Percentiles rank a stretch among this genome's conserved stretches.
Evolutionary conservation across 2,113 vertebrate genomes (phyloP).

Genomic region (Ardeotis arabs): DNA sequence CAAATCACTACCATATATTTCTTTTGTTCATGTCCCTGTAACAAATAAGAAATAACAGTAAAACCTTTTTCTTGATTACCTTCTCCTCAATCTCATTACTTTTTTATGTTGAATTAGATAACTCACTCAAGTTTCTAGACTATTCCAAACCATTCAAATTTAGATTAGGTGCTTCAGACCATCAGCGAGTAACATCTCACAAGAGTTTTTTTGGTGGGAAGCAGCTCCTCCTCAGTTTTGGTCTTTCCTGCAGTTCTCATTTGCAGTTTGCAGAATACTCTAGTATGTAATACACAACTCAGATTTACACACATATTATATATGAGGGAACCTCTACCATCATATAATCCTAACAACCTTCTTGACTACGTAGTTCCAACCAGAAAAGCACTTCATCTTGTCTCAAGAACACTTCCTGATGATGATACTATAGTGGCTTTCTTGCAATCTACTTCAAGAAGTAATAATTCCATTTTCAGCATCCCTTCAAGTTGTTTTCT

Average conservation of each 20-base stretch:
- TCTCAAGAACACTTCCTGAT: neutral
- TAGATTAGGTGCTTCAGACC: neutral
- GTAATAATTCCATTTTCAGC: neutral
- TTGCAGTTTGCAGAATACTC: neutral
- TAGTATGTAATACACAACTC: neutral
- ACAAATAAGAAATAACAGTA: neutral
- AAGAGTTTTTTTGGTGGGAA: neutral
- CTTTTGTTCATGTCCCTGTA: neutral
- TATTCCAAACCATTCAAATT: neutral
- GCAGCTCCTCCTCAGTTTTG: neutral
- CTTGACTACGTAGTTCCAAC: neutral
- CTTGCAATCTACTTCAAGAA: neutral
- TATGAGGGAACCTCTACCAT: neutral
- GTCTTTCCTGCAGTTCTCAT: neutral
- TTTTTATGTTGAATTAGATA: neutral
- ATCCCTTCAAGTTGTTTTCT: neutral
- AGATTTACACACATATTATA: neutral
- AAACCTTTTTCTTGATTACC: neutral
- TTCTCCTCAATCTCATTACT: neutral
- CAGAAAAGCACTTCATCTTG: neutral
- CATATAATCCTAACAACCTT: neutral
- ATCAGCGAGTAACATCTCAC: neutral
- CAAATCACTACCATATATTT: neutral
- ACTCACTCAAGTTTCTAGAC: neutral
- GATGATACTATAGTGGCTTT: neutral